A percentile compares a stretch with the other conserved stretches of the same genome.
These are phyloP conservation scores for Cyclina sinensis DNA, from an alignment of 1,140 invertebrate species.

Conservation along the genomic window DNA sequence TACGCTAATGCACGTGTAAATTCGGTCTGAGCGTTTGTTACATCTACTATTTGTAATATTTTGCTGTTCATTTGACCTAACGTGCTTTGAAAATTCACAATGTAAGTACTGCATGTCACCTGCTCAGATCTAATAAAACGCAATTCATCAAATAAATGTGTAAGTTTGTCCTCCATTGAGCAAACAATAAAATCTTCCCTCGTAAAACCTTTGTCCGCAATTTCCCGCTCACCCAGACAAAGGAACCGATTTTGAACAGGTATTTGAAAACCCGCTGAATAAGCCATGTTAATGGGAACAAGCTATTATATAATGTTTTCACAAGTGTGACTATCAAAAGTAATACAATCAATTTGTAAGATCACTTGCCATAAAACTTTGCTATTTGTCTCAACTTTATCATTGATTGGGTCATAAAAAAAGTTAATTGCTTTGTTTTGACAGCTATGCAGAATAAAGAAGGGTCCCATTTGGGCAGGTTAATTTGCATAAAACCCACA, in stretches of 20 bases:
- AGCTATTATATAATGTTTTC: too few relatives aligned
- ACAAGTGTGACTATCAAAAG: too few relatives aligned
- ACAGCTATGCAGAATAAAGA: too few relatives aligned
- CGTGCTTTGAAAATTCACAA: background rate
- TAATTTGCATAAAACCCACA: too few relatives aligned
- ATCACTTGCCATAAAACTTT: too few relatives aligned
- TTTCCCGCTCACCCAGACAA: background rate
- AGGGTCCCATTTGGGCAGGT: too few relatives aligned
- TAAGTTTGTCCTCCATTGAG: slow-evolving; percentile 10
- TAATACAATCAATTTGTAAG: too few relatives aligned
- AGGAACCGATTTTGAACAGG: background rate
- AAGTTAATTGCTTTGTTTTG: too few relatives aligned
- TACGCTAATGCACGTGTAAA: background rate
- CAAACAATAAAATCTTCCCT: slow-evolving; percentile 24
- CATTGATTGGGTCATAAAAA: too few relatives aligned
- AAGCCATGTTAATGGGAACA: too few relatives aligned
- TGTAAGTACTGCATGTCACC: background rate
- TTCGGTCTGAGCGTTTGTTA: slow-evolving; percentile 27
- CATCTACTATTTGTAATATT: background rate
- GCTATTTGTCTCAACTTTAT: too few relatives aligned
- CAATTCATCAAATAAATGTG: slow-evolving; percentile 25
- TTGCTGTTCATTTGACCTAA: background rate
- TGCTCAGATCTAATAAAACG: slow-evolving; percentile 22
- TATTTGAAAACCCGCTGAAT: too few relatives aligned
- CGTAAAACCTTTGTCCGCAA: background rate